Evolutionary conservation across 1,140 invertebrate species (phyloP).

Genomic region (Bombus haemorrhoidalis): DNA sequence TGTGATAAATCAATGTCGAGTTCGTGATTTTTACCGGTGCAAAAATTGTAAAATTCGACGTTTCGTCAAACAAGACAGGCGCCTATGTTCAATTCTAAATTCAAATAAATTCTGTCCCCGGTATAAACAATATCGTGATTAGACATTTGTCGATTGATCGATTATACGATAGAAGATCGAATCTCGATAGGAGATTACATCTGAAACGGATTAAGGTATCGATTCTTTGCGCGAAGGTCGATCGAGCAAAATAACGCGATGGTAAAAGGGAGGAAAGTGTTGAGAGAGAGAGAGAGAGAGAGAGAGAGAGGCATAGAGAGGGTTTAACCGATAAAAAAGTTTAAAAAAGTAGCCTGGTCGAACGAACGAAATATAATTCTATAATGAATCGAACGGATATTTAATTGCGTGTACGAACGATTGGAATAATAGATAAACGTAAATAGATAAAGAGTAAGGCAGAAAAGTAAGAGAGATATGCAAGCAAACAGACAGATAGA

Average conservation of each 20-base stretch:
- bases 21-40: neutral
- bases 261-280: neutral
- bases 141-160: neutral
- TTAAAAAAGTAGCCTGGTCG: neutral
- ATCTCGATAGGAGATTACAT: neutral
- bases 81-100: neutral
- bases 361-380: neutral
- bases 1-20: neutral
- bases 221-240: neutral
- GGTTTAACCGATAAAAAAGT: neutral
- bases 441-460: neutral
- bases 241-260: neutral
- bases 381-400: neutral
- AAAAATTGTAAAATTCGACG: neutral
- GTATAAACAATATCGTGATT: neutral
- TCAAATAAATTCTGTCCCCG: neutral
- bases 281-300: neutral
- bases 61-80: neutral
- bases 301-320: neutral
- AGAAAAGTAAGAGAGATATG: neutral
- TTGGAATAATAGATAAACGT: neutral
- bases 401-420: neutral
- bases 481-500: neutral
- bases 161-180: neutral
- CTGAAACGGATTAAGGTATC: neutral